Conservation (phyloP, 2,888 invertebrate genomes). For the Strigamia crassipes region DNA sequence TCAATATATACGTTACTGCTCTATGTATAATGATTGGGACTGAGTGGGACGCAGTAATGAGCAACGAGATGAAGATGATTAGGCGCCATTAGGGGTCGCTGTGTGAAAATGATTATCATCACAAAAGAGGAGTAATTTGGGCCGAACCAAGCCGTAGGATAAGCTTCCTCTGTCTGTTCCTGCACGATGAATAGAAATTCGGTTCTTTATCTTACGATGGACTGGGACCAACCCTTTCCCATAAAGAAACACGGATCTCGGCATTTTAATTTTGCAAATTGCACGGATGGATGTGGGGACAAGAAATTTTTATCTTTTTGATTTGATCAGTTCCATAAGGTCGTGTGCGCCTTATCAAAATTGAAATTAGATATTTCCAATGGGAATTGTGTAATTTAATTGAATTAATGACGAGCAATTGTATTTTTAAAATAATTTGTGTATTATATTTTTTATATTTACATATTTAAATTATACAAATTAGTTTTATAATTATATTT, state of each 20-base stretch:
- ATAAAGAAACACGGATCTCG: conserved; percentile 37
- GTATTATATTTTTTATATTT: background rate
- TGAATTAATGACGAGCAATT: conserved; percentile 11
- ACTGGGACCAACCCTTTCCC: background rate
- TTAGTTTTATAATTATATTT: no score
- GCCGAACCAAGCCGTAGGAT: conserved; percentile 28
- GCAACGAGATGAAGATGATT: conserved; percentile 47
- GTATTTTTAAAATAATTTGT: background rate
- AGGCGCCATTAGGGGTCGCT: conserved; percentile 45
- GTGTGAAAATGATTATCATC: conserved; percentile 46
- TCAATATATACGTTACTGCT: conserved; percentile 19
- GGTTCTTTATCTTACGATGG: conserved; percentile 22
- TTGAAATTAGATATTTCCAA: conserved; percentile 25
- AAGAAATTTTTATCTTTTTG: conserved; percentile 33
- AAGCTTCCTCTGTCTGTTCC: conserved; percentile 33
- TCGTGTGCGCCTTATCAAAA: conserved; percentile 31
- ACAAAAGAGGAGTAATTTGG: conserved; percentile 46
- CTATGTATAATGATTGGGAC: conserved; percentile 45
- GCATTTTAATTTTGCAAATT: conserved; percentile 38
- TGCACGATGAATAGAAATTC: conserved; percentile 19
- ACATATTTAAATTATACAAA: no score
- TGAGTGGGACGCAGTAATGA: conserved; percentile 44
- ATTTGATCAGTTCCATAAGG: conserved; percentile 18
- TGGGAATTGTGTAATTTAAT: conserved; percentile 37
- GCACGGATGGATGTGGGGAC: conserved; percentile 31